Evolutionary conservation across 2,797 vertebrate species (phyloP).

Genomic region (Pygocentrus nattereri): DNA sequence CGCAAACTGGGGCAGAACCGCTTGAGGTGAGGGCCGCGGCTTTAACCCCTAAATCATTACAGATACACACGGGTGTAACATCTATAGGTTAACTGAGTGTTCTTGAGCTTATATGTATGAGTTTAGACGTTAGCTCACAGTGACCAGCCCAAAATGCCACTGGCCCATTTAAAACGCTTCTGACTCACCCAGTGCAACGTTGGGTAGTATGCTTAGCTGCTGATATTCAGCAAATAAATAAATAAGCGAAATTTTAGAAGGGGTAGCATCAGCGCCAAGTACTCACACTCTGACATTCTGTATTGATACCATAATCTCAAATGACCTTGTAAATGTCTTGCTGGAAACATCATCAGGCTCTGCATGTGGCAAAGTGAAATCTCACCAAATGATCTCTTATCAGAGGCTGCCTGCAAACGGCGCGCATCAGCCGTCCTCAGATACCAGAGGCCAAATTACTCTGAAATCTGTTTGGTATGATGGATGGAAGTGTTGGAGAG

Average conservation of each 20-base stretch:
- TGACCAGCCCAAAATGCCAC: no score
- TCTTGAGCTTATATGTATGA: no score
- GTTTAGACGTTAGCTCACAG: no score
- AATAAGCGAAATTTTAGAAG: constrained; percentile 42
- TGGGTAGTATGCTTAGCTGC: no score
- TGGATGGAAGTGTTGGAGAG: not conserved
- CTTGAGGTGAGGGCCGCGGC: no score
- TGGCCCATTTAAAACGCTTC: no score
- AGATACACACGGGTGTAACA: no score
- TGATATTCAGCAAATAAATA: no score
- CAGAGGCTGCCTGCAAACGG: not conserved
- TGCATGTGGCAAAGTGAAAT: constrained; percentile 17
- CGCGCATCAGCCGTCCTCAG: constrained; percentile 18
- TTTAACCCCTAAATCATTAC: no score
- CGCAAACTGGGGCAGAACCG: no score
- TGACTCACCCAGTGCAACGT: no score
- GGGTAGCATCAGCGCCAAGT: constrained; percentile 41
- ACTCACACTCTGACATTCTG: not conserved
- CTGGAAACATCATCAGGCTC: constrained; percentile 2
- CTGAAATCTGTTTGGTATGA: constrained; percentile 5
- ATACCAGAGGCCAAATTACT: constrained; percentile 3
- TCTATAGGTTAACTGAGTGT: no score
- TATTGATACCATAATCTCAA: constrained; percentile 23
- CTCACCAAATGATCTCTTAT: not conserved
- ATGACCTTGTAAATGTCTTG: constrained; percentile 38